Percentiles rank a stretch among this genome's conserved stretches.
phyloP scores from a whole-genome alignment of 1,140 invertebrate species.

The Drosophila sturtevanti region DNA sequence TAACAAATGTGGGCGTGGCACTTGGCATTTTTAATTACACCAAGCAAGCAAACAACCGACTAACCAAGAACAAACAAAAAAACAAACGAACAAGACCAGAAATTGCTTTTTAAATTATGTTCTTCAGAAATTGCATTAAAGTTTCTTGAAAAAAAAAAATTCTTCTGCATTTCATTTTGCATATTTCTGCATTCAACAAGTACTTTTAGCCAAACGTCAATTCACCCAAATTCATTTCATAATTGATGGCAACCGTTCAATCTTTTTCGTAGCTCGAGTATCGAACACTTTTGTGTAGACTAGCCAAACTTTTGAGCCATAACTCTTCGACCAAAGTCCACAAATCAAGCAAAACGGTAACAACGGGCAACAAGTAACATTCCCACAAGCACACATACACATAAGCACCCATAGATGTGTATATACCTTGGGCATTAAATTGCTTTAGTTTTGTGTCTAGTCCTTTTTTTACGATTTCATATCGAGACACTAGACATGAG shows the following conservation, averaged over 20 bases:
- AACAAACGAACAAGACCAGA: background rate
- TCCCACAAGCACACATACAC: background rate
- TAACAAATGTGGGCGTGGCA: background rate
- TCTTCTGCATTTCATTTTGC: background rate
- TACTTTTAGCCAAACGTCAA: background rate
- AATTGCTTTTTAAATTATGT: slow-evolving; percentile 12
- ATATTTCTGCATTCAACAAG: background rate
- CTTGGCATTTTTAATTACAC: slow-evolving; percentile 8
- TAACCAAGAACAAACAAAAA: background rate
- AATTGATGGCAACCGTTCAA: slow-evolving; percentile 8
- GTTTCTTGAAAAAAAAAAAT: background rate
- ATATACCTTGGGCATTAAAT: slow-evolving; percentile 5
- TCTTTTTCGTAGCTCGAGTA: background rate
- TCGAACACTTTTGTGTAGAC: background rate
- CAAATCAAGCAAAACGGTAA: slow-evolving; percentile 13
- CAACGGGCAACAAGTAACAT: slow-evolving; percentile 14
- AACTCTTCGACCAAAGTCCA: slow-evolving; percentile 4
- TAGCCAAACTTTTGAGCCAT: background rate
- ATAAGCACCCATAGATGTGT: background rate
- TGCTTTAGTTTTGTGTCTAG: slow-evolving; percentile 5
- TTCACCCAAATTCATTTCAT: background rate
- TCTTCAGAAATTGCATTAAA: background rate
- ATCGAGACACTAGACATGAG: slow-evolving; percentile 12
- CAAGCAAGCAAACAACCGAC: background rate
- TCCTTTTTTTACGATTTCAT: slow-evolving; percentile 3